Base-by-base conservation (phyloP, 1,140 invertebrate species). In the Ceratosolen solmsi region DNA sequence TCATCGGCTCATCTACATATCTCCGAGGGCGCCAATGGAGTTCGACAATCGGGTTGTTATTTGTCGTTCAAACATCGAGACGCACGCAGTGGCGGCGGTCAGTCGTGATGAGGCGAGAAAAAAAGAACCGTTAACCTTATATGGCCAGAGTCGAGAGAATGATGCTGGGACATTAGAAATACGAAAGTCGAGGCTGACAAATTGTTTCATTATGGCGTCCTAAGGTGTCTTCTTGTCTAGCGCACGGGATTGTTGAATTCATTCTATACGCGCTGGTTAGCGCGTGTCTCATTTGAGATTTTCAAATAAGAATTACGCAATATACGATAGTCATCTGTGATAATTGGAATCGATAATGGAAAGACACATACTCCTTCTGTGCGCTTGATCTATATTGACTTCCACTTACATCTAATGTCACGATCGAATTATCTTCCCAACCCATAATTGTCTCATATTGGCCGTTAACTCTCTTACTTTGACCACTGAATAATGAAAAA, bases 111-210 rank as follows among this genome's bases (percentile, higher is more conserved):
- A 60, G 54, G 73, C 73, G 51, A 38, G 46, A 70, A 27, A 56
- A 65, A 36, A 54, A 71, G 63, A 36, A 49, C 41, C 65, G 65
- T 71, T 71, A 71, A 56, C 77, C 51, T 79, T 79, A 58, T 70
- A 68, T 78, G 63, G 38, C 38, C 20, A 63, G 20, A 20, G 41
- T 13, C 46, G 58, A 36, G 46, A 11, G 17, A 41, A 13, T 7
- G 27, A 13, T 41, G 15, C 27, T 49, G 2, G 51, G 17, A 36
- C 58, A 68, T 49, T 33, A 25, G 54, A 54, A 63, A 46, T 20
- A 54, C 27, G 11, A 17, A 5, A 54, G 51, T 15, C 51, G 22
- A 38, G 22, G 17, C 33, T 71, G 63, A 79, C 77, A 56, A 79
- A 71, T 79, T 71, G 33, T 68, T 78, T 78, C 38, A 25, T 65